Evolutionary conservation across 2,888 invertebrate species (phyloP).

Genomic region (Tinea pellionella): DNA sequence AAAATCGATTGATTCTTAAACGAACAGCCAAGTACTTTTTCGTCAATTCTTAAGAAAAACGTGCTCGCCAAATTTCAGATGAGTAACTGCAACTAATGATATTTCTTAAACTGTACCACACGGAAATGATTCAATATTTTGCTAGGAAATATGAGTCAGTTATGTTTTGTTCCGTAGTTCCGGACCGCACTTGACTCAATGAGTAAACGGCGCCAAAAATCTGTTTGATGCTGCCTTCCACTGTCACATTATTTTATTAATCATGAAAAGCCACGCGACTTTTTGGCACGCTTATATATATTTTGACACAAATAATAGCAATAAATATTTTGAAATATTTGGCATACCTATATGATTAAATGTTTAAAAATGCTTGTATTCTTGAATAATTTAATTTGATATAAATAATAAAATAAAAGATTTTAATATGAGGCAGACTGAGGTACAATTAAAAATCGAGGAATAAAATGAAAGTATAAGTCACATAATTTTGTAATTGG

Average conservation of each 20-base stretch:
- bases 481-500: no score
- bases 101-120: neutral
- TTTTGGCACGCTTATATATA: neutral
- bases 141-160: constrained; percentile 50
- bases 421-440: no score
- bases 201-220: constrained; percentile 11
- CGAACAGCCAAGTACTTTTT: no score
- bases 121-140: constrained; percentile 15
- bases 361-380: no score
- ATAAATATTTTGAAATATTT: neutral
- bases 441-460: no score
- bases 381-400: no score
- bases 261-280: neutral
- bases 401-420: no score
- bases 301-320: neutral
- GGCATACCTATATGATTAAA: no score
- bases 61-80: neutral
- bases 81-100: neutral
- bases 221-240: neutral
- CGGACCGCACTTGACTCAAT: constrained; percentile 37
- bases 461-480: no score
- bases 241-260: neutral
- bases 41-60: neutral
- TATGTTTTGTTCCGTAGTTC: constrained; percentile 26
- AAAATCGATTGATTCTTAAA: neutral